phyloP scores from a whole-genome alignment of 2,113 vertebrate genomes.

The Toxotes chatareus region DNA sequence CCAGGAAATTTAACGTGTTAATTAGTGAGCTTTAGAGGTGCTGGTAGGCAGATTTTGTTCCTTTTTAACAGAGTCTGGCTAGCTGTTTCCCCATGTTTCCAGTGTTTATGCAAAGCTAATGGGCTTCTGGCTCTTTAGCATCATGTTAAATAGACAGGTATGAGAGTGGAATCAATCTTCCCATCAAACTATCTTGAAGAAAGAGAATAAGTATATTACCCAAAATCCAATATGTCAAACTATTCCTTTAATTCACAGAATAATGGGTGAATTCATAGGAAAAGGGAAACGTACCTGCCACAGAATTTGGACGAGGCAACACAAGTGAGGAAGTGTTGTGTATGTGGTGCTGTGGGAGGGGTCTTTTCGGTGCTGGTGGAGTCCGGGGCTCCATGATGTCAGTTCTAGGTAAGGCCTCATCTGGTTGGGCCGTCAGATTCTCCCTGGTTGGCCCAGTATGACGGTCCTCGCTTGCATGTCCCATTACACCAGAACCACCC shows the following conservation, averaged over 20 bases:
- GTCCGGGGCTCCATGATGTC: slow-evolving; percentile 74
- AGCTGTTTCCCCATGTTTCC: neutral
- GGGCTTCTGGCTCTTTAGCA: neutral
- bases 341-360: slow-evolving; percentile 80
- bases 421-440: slow-evolving; percentile 67
- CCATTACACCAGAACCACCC: slow-evolving; percentile 65
- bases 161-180: neutral
- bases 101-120: slow-evolving; percentile 1
- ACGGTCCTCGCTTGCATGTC: slow-evolving; percentile 82
- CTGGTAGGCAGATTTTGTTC: slow-evolving; percentile 10
- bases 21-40: slow-evolving; percentile 26
- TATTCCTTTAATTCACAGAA: neutral
- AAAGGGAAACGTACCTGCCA: slow-evolving; percentile 89
- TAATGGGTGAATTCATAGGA: neutral
- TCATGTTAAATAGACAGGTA: neutral
- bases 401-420: slow-evolving; percentile 64
- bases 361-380: slow-evolving; percentile 80
- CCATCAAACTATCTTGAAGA: neutral
- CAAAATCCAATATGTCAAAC: neutral
- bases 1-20: slow-evolving; percentile 10
- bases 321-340: slow-evolving; percentile 89
- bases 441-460: slow-evolving; percentile 87
- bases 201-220: neutral
- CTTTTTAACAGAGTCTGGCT: neutral
- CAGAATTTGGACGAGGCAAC: slow-evolving; percentile 97